Evolutionary conservation across 2,113 vertebrate species (phyloP).

Genomic region (Cyphomyrus plagiostoma): DNA sequence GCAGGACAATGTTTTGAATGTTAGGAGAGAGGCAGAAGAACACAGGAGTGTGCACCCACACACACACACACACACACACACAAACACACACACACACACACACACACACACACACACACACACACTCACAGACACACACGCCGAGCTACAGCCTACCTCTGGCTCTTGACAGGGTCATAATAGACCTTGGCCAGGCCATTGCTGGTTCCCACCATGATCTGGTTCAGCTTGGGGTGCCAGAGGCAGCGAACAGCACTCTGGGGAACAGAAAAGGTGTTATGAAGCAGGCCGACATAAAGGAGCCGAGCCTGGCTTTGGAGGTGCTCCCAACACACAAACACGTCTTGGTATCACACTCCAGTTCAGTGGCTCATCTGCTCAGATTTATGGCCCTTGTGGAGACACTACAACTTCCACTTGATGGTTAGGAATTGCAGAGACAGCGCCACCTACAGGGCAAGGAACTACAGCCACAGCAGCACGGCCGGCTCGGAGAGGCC

Average conservation of each 20-base stretch:
- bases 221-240: slow-evolving; percentile 97
- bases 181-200: slow-evolving; percentile 91
- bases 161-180: slow-evolving; percentile 90
- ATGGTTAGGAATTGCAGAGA: neutral
- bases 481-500: neutral
- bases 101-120: neutral
- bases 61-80: neutral
- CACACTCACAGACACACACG: neutral
- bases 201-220: slow-evolving; percentile 92
- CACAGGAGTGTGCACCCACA: neutral
- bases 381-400: neutral
- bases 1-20: too few species aligned
- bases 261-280: slow-evolving; percentile 24
- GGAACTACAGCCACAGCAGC: neutral
- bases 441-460: neutral
- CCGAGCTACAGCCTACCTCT: slow-evolving; percentile 66
- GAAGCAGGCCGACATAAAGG: neutral
- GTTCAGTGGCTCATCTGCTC: neutral
- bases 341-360: neutral
- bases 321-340: neutral
- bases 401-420: neutral
- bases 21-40: neutral
- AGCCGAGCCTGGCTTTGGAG: neutral
- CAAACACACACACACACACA: neutral
- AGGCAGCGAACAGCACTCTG: slow-evolving; percentile 94